Evolutionary conservation across 2,113 vertebrate genomes (phyloP), one percentile per base, ranked within the genome.

Genomic region (Hylia prasina): DNA sequence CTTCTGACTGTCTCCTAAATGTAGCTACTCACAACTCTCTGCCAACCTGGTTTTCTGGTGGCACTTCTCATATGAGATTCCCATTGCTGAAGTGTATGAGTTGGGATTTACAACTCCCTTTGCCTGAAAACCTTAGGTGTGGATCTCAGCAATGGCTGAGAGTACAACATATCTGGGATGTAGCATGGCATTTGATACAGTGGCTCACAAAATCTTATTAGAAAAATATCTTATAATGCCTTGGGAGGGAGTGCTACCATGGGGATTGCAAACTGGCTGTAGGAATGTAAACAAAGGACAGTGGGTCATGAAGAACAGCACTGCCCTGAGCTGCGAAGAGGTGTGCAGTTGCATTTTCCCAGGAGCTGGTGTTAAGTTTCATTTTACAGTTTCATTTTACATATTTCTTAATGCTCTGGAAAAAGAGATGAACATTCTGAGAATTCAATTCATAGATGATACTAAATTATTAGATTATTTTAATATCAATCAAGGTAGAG

Each of bases 191-290:
- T 89, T 86, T 60, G 76, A 94, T 60, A 71, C 64, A 89, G 56
- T 58, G 51, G 40, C 47, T 96, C 56, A 88, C 28, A 84, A 96
- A 89, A 93, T 87, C 60, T 81, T 90, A 83, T 60, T 81, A 90
- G 76, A 90, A 93, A 96, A 96, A 87, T 92, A 84, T 75, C 84
- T 95, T 64, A 40, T 69, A 90, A 88, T 71, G 47, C 64, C 79
- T 90, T 94, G 68, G 63, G 47, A 58, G 48, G 77, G 39, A 78
- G 35, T 76, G 58, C 70, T 86, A 75, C 68, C 76, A 45, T 71
- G 88, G 69, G 82, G 76, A 89, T 79, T 81, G 82, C 65, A 94
- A 86, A 78, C 64, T 10, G 15, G 68, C 79, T 84, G 60, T 69
- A 93, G 60, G 68, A 84, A 84, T 50, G 71, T 56, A 92, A 94